Evolutionary conservation across 2,888 invertebrate genomes (phyloP).

Genomic region (Amphipoea lucens): DNA sequence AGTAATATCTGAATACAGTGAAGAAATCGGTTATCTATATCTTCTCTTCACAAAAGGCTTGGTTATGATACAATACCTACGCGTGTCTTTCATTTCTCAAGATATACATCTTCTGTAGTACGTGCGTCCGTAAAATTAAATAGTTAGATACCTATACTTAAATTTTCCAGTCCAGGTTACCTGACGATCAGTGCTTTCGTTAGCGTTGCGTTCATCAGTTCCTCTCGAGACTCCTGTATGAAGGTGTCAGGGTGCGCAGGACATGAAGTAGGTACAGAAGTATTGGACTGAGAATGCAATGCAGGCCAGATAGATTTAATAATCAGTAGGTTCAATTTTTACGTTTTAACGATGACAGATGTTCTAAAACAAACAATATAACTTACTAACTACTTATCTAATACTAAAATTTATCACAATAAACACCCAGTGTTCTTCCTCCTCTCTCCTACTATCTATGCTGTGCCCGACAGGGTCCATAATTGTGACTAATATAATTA

Average conservation of each 20-base stretch:
- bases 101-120: constrained; percentile 10
- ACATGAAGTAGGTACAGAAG: not conserved
- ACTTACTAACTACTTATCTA: too few relatives aligned
- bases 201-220: not conserved
- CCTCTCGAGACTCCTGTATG: not conserved
- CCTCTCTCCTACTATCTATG: too few relatives aligned
- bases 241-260: not conserved
- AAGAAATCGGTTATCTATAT: constrained; percentile 19
- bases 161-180: not conserved
- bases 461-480: too few relatives aligned
- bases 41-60: constrained; percentile 16
- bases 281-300: not conserved
- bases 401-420: too few relatives aligned
- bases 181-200: not conserved
- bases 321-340: not conserved
- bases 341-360: not conserved
- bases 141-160: too few relatives aligned
- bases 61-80: not conserved
- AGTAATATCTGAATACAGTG: constrained; percentile 4
- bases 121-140: not conserved
- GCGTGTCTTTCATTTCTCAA: not conserved
- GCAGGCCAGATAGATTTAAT: not conserved
- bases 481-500: too few relatives aligned
- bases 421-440: too few relatives aligned
- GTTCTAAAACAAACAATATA: too few relatives aligned